Base-by-base conservation (phyloP, 2,888 invertebrate genomes). In the Furcula furcula region DNA sequence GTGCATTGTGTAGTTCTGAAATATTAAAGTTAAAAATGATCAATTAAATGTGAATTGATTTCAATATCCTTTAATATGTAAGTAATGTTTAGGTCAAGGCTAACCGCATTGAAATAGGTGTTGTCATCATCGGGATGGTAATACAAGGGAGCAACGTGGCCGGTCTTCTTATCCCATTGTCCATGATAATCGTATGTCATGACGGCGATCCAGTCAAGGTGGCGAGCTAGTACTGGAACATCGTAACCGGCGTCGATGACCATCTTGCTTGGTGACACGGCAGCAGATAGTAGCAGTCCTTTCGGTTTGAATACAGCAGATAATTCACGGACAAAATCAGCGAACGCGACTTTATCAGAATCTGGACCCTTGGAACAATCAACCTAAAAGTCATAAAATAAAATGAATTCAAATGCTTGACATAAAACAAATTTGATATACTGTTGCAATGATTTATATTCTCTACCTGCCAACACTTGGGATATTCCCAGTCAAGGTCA, bases 401-500 rank as follows among this genome's bases (percentile, higher is more conserved):
- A 7, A 16, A 30, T 26, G 15, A 23, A 11, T 7, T n/a, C n/a
- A n/a, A n/a, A 18, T 6, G 1, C 14, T 23, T 0, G 1, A 14
- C 4, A 3, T 7, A 26, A 5, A n/a, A 7, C 1, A 7, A 1
- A 14, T 21, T 10, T 13, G 9, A 11, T 3, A 4, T 11, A 7
- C 9, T 10, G 12, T 10, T 7, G 5, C 9, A 26, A 12, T 25
- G 10, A 28, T 27, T 16, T 29, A 27, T 9, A 11, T 13, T 14
- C 9, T 45, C 46, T 28, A 61, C 94, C 91, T 95, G 95, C 95
- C 95, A 95, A 60, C 95, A 95, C 67, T 94, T 94, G 0, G 98
- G 98, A 77, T 98, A 98, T 67, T 98, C 97, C 97, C 97, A 98
- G 67, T 97, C 97, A 29, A 98, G 85, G 74, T 97, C 97, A n/a